Evolutionary conservation across 2,113 vertebrate species (phyloP).

Genomic region (Scartelaos histophorus): DNA sequence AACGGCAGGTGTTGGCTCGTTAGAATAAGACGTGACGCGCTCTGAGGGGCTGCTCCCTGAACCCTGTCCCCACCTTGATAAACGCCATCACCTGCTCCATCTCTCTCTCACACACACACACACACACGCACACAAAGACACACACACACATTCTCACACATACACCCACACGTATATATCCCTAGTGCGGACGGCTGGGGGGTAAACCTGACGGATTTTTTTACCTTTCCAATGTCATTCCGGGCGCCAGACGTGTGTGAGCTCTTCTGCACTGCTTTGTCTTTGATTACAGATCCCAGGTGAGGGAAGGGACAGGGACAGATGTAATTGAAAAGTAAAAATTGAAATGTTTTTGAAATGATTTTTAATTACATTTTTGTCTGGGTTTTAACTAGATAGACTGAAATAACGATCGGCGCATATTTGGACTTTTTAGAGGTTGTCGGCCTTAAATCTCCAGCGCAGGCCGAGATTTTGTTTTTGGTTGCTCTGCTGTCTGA

Average conservation of each 20-base stretch:
- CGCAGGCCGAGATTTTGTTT: too few species aligned
- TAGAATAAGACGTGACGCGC: constrained; percentile 65
- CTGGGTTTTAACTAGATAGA: neutral
- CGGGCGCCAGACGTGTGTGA: constrained; percentile 31
- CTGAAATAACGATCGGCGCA: too few species aligned
- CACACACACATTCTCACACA: neutral
- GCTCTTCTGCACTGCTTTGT: constrained; percentile 19
- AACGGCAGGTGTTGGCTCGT: constrained; percentile 47
- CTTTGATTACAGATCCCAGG: constrained; percentile 50
- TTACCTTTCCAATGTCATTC: constrained; percentile 67
- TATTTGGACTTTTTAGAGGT: too few species aligned
- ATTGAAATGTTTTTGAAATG: neutral
- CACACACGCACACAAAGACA: constrained; percentile 37
- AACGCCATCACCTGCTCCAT: constrained; percentile 72
- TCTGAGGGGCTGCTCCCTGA: constrained; percentile 70
- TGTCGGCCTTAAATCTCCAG: too few species aligned
- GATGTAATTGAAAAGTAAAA: neutral
- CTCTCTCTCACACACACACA: constrained; percentile 33
- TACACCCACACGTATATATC: constrained; percentile 54
- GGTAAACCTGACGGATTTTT: constrained; percentile 61
- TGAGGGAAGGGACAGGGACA: constrained; percentile 20
- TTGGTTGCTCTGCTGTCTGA: too few species aligned
- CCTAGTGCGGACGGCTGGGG: constrained; percentile 61
- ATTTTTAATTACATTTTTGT: neutral
- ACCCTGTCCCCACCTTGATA: constrained; percentile 70